Evolutionary conservation across 2,888 invertebrate species (phyloP), one percentile per base, ranked within the genome.

Genomic region (Tenthredo scrophulariae): DNA sequence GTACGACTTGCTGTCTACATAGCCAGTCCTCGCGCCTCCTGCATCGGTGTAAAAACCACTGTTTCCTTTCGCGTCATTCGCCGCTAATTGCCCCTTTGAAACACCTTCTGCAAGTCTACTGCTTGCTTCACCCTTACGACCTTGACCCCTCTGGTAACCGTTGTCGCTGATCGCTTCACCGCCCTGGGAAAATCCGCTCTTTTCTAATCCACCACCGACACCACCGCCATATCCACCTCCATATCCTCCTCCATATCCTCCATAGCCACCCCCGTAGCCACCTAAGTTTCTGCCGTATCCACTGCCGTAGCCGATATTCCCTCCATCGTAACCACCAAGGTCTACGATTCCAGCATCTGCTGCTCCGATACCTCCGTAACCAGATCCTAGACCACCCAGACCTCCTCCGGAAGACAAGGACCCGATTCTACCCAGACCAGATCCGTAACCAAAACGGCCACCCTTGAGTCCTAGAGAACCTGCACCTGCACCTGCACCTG

Each of bases 131-230:
- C 95, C 95, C 54, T 94, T 94, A 87, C 94, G 94, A 72, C 95
- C 95, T 87, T 94, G 94, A 2, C 94, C 87, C 88, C 95, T 95
- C 86, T 95, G 94, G 85, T 94, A 91, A 87, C 94, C 94, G 88
- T 94, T 94, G 88, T 94, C 95, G 6, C 94, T 95, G 3, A 94
- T 93, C 87, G 79, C 22, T 43, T 67, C 67, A 15, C 75, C 84
- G 29, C 84, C 79, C 7, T 84, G 84, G 67, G 77, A 13, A 67
- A 50, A 84, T 13, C 79, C 84, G 33, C 46, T 84, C n/a, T 95
- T 95, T 89, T 95, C 95, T 87, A 95, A 95, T 18, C 94, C 95
- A 7, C 94, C 94, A 80, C 95, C 95, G 95, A 95, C 95, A 18
- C 94, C 95, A 7, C 94, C 94, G 82, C 95, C 95, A 95, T 86